Base-by-base conservation (phyloP, 2,888 invertebrate genomes). In the Xylota sylvarum region DNA sequence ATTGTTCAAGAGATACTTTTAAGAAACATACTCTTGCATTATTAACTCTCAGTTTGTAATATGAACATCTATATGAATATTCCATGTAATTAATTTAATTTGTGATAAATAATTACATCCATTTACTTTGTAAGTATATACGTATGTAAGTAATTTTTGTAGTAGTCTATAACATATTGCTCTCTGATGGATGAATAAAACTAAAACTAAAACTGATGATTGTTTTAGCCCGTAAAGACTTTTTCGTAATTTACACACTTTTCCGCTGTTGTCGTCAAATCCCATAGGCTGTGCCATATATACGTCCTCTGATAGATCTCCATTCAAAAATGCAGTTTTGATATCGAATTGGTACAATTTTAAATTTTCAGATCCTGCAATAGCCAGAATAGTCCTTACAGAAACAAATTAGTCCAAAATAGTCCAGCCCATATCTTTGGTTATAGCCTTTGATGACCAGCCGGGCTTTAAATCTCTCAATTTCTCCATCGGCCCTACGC, bases 311-410 rank as follows among this genome's bases (percentile, higher is more conserved):
- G 40, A 27, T 5, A 83, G 23, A 23, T 56, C 27, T 0, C 74
- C 81, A 62, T 84, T 77, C 3, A 81, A 56, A 65, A 84, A 81
- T 5, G 81, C 81, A 5, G 72, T 81, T 52, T 76, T 78, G 0
- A 81, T 37, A 9, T 84, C 72, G 9, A 85, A 64, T 23, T 79
- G 77, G 43, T 14, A 52, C 2, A 79, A n/a, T 10, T 89, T 50
- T 88, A 89, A 30, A 17, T 52, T 50, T 40, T 37, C 35, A 35
- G 35, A 9, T 37, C 88, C 64, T 14, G 89, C 89, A 19, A 90
- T 73, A 4, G 37, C 23, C 6, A 86, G 23, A 37, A 84, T 70
- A 5, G 46, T 56, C 40, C 70, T 70, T 32, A 56, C 10, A 12
- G 73, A 73, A 7, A 52, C 35, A 62, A 73, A 52, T 62, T 60